Percentiles rank a stretch among this genome's conserved stretches.
Conservation (phyloP, 2,113 vertebrate species). For the Saccopteryx leptura region DNA sequence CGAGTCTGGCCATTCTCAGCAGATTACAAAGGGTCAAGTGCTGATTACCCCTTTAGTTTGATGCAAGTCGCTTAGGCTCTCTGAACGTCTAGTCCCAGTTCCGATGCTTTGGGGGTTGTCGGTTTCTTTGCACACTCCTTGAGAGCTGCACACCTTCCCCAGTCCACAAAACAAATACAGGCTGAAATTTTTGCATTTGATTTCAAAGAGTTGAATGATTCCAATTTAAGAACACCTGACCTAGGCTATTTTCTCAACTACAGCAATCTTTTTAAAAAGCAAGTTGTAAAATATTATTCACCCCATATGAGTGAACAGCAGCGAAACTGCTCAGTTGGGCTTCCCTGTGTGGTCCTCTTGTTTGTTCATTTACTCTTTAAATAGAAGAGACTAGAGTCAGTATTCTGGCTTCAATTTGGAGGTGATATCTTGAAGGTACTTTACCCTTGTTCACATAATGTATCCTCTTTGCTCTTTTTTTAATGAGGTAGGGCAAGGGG, state of each 20-base stretch:
- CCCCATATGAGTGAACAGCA: conserved; percentile 40
- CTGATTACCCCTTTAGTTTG: not conserved
- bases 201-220: not conserved
- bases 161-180: not conserved
- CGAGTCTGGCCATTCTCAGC: not conserved
- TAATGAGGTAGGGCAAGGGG: not conserved
- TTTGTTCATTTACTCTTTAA: conserved; percentile 62
- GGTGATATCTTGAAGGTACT: conserved; percentile 30
- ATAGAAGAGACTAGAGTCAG: not conserved
- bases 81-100: not conserved
- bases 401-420: not conserved
- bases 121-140: not conserved
- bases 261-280: conserved; percentile 37
- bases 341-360: conserved; percentile 52
- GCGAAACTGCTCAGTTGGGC: conserved; percentile 52
- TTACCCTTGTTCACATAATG: not conserved
- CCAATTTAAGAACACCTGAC: conserved; percentile 43
- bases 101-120: not conserved
- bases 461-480: not conserved
- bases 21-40: not conserved
- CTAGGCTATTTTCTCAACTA: conserved; percentile 56
- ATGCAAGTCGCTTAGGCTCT: not conserved
- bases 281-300: conserved; percentile 59
- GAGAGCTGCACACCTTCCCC: not conserved
- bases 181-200: not conserved